Percentiles rank a stretch among this genome's conserved stretches.
phyloP scores from a whole-genome alignment of 2,797 vertebrate genomes.

The Moxostoma hubbsi region DNA sequence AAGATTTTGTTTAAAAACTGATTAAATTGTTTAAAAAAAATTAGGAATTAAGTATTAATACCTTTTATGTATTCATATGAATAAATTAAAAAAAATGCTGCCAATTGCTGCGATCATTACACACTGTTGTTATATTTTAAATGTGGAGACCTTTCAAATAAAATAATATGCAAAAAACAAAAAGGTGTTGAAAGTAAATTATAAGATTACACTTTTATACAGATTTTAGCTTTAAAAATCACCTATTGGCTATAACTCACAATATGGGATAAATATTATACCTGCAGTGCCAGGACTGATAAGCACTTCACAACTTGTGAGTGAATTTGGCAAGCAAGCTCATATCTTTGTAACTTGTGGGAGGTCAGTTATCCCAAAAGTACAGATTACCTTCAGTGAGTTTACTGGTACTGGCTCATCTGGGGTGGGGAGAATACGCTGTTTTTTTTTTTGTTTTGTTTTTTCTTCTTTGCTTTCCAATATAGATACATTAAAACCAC shows the following conservation, averaged over 20 bases:
- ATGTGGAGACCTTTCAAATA: too few relatives aligned
- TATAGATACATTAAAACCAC: constrained; percentile 15
- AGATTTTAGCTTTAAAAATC: background rate
- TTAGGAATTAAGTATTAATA: too few relatives aligned
- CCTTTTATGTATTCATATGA: too few relatives aligned
- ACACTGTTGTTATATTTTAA: too few relatives aligned
- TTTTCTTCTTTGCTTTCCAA: background rate
- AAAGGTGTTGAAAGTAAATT: background rate
- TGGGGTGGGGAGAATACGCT: constrained; percentile 56
- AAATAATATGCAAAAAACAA: background rate
- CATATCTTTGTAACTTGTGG: background rate
- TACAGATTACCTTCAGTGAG: constrained; percentile 22
- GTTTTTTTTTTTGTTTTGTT: background rate
- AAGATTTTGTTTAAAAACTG: too few relatives aligned
- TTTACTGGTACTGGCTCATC: constrained; percentile 49
- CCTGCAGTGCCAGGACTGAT: background rate
- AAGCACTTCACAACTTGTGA: background rate
- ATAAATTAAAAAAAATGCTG: too few relatives aligned
- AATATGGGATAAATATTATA: background rate
- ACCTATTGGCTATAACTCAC: background rate
- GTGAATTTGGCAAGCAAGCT: background rate
- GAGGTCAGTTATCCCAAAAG: constrained; percentile 9
- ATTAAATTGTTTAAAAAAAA: too few relatives aligned
- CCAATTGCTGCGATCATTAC: too few relatives aligned
- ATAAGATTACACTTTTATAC: background rate